phyloP scores from a whole-genome alignment of 2,888 invertebrate genomes.

The Megamerina dolium region DNA sequence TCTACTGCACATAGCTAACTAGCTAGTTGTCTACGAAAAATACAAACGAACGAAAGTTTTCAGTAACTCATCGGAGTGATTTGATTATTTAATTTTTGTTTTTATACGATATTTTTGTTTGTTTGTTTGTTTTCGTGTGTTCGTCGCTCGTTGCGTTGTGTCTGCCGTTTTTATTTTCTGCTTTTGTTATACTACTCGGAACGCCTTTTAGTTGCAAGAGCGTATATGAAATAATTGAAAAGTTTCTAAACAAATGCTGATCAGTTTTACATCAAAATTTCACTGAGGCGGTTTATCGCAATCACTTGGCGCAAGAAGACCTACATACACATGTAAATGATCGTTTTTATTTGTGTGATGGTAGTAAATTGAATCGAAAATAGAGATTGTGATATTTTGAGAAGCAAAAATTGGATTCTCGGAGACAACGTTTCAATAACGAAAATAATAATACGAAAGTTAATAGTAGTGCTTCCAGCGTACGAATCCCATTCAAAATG shows the following conservation, averaged over 20 bases:
- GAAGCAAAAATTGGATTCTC: no score
- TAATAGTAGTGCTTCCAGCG: no score
- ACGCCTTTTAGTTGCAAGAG: neutral
- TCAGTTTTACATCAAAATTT: slow-evolving; percentile 32
- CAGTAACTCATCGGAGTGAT: no score
- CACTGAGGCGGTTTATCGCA: slow-evolving; percentile 28
- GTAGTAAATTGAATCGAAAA: no score
- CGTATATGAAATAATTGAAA: slow-evolving; percentile 8
- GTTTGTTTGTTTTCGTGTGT: neutral
- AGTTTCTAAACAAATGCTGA: slow-evolving; percentile 19
- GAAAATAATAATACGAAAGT: slow-evolving; percentile 7
- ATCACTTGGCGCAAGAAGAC: slow-evolving; percentile 2
- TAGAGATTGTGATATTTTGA: no score
- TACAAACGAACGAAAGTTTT: no score
- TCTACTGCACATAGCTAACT: neutral
- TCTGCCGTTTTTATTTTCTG: neutral
- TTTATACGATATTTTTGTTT: slow-evolving; percentile 3
- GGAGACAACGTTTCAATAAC: no score
- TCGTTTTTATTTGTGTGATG: no score
- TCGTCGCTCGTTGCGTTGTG: neutral
- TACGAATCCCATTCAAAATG: slow-evolving; percentile 42
- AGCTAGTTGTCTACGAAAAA: neutral
- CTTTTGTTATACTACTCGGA: slow-evolving; percentile 3
- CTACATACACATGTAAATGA: no score
- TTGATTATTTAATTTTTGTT: neutral